Conservation (phyloP, 2,113 vertebrate species). For the Trichomycterus rosablanca region DNA sequence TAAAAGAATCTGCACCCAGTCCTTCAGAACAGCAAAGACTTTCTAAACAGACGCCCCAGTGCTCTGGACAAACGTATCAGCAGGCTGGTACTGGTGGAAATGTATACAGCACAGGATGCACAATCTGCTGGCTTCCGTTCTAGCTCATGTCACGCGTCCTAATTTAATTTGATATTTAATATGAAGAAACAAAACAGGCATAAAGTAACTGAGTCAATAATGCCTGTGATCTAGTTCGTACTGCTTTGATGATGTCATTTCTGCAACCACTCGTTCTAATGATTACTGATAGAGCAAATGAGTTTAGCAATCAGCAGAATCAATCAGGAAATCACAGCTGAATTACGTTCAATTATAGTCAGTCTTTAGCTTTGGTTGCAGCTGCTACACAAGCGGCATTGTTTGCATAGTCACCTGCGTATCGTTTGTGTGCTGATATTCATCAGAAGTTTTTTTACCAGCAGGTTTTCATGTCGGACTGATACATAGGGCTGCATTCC, state of each 20-base stretch:
- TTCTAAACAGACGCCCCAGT: slow-evolving; percentile 9
- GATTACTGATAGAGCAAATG: background rate
- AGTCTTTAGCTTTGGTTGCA: too few species aligned
- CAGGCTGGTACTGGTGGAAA: background rate
- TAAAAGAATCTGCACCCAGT: slow-evolving; percentile 7
- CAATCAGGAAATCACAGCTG: too few species aligned
- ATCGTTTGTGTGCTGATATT: too few species aligned
- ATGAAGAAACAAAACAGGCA: background rate
- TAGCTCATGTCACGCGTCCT: slow-evolving; percentile 20
- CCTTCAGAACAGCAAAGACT: background rate
- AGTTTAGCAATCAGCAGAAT: background rate
- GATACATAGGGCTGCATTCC: too few species aligned
- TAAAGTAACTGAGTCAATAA: slow-evolving; percentile 11
- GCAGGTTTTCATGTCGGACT: too few species aligned
- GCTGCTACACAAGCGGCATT: too few species aligned
- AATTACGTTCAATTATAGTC: too few species aligned
- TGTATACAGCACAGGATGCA: slow-evolving; percentile 6
- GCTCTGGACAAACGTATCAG: slow-evolving; percentile 15
- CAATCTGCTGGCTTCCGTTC: background rate
- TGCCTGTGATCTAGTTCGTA: background rate
- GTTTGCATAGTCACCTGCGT: too few species aligned
- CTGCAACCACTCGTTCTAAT: background rate
- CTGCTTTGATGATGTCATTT: background rate
- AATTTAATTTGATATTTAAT: slow-evolving; percentile 38
- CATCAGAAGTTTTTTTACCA: too few species aligned